Conservation (phyloP, 2,888 invertebrate species). For the Subacronicta megacephala region DNA sequence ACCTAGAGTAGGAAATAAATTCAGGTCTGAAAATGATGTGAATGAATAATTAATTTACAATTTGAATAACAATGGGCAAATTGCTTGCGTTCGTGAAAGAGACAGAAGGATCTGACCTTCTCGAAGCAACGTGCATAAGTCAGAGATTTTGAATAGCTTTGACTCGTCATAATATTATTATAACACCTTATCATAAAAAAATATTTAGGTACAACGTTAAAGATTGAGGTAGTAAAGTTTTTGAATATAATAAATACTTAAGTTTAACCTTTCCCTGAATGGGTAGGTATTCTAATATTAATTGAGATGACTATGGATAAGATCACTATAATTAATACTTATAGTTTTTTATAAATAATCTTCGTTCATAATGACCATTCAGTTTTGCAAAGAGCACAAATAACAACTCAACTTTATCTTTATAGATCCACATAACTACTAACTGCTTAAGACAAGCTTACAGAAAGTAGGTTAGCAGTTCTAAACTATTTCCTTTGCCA, state of each 20-base stretch:
- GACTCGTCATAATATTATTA: constrained; percentile 12
- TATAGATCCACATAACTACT: constrained; percentile 5
- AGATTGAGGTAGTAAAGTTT: no score
- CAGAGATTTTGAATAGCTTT: constrained; percentile 7
- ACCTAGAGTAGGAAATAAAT: constrained; percentile 63
- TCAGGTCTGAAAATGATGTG: constrained; percentile 74
- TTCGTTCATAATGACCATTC: no score
- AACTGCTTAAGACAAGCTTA: constrained; percentile 24
- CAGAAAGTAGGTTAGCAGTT: constrained; percentile 38
- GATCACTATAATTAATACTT: no score
- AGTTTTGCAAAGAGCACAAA: no score
- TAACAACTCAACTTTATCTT: no score
- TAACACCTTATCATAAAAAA: constrained; percentile 2
- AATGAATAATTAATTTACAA: constrained; percentile 81
- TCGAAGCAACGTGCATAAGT: constrained; percentile 25
- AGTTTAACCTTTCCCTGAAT: no score
- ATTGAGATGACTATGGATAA: no score
- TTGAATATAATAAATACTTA: no score
- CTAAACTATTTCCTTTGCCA: constrained; percentile 29
- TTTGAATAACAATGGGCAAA: constrained; percentile 82
- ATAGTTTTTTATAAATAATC: no score
- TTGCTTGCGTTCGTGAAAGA: constrained; percentile 61
- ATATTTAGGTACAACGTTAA: background rate
- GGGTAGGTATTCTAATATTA: no score
- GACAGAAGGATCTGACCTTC: constrained; percentile 32